These are phyloP conservation scores for Drosophila macrospina DNA, from an alignment of 2,888 invertebrate genomes.

Conservation along the genomic window DNA sequence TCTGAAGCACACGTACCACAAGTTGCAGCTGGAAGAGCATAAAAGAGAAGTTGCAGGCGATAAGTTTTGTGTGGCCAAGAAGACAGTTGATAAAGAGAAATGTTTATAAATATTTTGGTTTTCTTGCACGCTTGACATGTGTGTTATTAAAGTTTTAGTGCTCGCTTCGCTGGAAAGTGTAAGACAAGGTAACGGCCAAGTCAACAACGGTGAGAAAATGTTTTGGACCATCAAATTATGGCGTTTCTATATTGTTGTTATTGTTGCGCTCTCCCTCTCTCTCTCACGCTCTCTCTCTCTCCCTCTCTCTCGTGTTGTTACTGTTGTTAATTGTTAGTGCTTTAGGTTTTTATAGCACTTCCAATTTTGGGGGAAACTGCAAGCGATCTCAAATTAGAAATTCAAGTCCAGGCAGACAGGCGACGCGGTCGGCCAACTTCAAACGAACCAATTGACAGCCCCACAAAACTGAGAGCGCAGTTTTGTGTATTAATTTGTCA, in stretches of 20 bases:
- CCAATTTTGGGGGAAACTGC: constrained; percentile 53
- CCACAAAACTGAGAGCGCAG: constrained; percentile 45
- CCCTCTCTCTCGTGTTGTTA: background rate
- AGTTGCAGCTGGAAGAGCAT: background rate
- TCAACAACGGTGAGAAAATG: constrained; percentile 59
- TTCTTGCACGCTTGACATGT: constrained; percentile 20
- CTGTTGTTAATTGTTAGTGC: constrained; percentile 51
- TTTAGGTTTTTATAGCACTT: constrained; percentile 58
- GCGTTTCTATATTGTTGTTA: constrained; percentile 25
- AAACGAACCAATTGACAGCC: constrained; percentile 60
- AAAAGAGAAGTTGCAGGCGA: constrained; percentile 3
- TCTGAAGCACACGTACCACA: background rate
- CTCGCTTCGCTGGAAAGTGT: constrained; percentile 71
- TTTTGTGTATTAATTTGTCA: constrained; percentile 75
- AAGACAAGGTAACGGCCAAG: constrained; percentile 46
- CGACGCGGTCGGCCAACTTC: constrained; percentile 61
- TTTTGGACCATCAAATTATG: constrained; percentile 69
- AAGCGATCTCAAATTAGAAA: constrained; percentile 62
- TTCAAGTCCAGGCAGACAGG: constrained; percentile 50
- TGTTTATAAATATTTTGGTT: constrained; percentile 59
- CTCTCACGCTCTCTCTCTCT: background rate
- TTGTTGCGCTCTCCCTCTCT: constrained; percentile 23
- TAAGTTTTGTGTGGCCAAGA: background rate
- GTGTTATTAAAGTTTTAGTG: constrained; percentile 49
- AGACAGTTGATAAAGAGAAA: constrained; percentile 45